These are phyloP conservation scores for Ophiodon elongatus DNA, from an alignment of 2,113 vertebrate species.

Conservation along the genomic window DNA sequence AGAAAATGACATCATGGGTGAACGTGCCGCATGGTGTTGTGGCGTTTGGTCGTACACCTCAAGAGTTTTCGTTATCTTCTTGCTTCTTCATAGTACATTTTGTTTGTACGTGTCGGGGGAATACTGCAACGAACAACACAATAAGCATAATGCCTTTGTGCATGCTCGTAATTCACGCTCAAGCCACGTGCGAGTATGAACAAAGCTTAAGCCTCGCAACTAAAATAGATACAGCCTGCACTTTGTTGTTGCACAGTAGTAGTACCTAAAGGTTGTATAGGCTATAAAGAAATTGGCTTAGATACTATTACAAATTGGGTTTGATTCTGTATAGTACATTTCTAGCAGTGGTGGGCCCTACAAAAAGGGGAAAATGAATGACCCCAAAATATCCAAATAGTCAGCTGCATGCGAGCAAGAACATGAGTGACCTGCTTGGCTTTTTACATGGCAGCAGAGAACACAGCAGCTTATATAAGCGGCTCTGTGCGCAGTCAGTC, in stretches of 20 bases:
- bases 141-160: neutral
- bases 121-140: neutral
- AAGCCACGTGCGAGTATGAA: neutral
- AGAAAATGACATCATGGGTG: no score
- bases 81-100: neutral
- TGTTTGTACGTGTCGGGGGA: neutral
- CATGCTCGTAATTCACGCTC: neutral
- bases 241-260: neutral
- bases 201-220: conserved; percentile 4
- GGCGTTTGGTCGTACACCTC: no score
- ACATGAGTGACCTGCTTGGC: conserved; percentile 35
- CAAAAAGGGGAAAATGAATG: conserved; percentile 1
- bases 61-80: no score
- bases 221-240: neutral
- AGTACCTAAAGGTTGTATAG: neutral
- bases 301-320: neutral
- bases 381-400: neutral
- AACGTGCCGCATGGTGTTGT: no score
- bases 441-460: conserved; percentile 54
- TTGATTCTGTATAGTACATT: neutral
- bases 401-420: conserved; percentile 26
- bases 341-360: neutral
- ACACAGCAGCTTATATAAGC: conserved; percentile 76
- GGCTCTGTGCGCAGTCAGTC: conserved; percentile 47
- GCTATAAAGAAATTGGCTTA: neutral